These are phyloP conservation scores for Benitochromis conjunctus DNA, from an alignment of 2,113 vertebrate species.

Conservation along the genomic window DNA sequence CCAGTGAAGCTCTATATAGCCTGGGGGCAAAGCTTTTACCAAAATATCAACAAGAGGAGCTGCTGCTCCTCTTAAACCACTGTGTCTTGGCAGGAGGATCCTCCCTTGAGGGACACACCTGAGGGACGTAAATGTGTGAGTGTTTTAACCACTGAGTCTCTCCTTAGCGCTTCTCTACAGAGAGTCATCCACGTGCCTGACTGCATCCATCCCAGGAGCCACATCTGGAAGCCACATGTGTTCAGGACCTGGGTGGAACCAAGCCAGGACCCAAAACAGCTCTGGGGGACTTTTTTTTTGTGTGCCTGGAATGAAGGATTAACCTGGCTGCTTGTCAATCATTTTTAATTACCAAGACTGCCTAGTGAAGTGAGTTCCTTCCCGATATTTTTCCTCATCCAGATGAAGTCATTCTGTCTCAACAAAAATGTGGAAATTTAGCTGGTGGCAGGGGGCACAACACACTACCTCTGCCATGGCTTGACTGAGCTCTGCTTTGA, in stretches of 20 bases:
- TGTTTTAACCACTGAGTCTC: background rate
- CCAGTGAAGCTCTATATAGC: background rate
- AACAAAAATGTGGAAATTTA: background rate
- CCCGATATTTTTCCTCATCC: background rate
- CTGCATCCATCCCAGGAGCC: constrained; percentile 12
- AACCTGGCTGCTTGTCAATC: constrained; percentile 47
- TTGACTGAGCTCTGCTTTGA: background rate
- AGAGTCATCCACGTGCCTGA: constrained; percentile 21
- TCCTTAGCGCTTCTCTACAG: background rate
- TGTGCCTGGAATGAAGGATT: constrained; percentile 40
- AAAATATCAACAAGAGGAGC: background rate
- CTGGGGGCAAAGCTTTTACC: background rate
- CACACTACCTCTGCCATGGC: background rate
- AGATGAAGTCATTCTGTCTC: background rate
- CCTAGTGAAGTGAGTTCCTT: constrained; percentile 3
- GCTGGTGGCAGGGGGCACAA: background rate
- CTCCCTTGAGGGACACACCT: background rate
- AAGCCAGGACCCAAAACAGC: constrained; percentile 34
- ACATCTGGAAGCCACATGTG: constrained; percentile 70
- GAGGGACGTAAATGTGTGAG: background rate
- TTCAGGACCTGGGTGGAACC: constrained; percentile 4
- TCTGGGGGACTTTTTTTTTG: constrained; percentile 26
- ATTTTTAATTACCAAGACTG: constrained; percentile 37
- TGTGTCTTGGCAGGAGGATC: background rate
- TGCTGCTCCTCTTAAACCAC: background rate